A percentile compares a stretch with the other conserved stretches of the same genome.
phyloP scores from a whole-genome alignment of 1,140 invertebrate genomes.

The Drosophila dunni region DNA sequence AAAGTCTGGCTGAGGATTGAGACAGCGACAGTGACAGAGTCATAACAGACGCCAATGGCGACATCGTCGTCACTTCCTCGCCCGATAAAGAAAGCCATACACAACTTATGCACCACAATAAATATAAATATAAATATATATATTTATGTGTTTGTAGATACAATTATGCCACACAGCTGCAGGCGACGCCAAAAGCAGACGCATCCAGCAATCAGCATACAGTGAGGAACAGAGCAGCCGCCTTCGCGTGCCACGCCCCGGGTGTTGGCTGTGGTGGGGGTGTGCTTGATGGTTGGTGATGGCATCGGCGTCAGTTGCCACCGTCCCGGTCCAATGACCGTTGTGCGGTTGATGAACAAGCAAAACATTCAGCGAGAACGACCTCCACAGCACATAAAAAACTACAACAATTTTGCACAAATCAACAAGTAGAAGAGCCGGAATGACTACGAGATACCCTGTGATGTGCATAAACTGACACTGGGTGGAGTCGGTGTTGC shows the following conservation, averaged over 20 bases:
- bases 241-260: conserved; percentile 68
- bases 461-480: too few species aligned
- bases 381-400: conserved; percentile 73
- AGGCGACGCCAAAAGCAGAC: conserved; percentile 38
- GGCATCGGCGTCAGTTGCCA: conserved; percentile 34
- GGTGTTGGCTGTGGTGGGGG: conserved; percentile 33
- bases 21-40: neutral
- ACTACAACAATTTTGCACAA: conserved; percentile 19
- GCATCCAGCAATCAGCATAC: conserved; percentile 27
- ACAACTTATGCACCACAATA: conserved; percentile 15
- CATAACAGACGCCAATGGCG: conserved; percentile 27
- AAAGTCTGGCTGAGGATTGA: conserved; percentile 17
- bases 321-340: conserved; percentile 76
- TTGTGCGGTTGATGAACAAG: conserved; percentile 67
- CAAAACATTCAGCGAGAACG: conserved; percentile 73
- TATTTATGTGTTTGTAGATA: conserved; percentile 27
- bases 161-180: conserved; percentile 41
- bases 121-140: conserved; percentile 32
- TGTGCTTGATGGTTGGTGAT: neutral
- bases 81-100: conserved; percentile 60
- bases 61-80: conserved; percentile 71
- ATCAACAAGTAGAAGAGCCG: conserved; percentile 4
- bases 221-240: conserved; percentile 39
- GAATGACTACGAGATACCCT: neutral
- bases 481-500: too few species aligned